Evolutionary conservation across 2,113 vertebrate genomes (phyloP), one percentile per base, ranked within the genome.

Genomic region (Misgurnus mizolepis): DNA sequence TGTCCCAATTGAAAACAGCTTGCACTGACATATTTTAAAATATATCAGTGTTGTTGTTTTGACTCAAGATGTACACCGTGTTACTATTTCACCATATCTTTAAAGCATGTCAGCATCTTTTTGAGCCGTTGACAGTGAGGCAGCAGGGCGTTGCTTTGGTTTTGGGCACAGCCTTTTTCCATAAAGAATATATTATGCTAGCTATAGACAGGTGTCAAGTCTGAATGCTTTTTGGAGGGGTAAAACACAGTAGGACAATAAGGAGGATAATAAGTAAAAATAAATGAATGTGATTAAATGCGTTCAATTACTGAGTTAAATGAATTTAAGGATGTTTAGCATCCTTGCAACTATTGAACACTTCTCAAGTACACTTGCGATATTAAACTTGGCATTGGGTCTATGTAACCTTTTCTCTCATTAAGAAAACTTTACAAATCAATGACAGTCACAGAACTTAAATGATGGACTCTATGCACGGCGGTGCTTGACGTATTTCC

Each of bases 261-360:
- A 45, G 11, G 41, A 27, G 40, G 9, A 4, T 7, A 56, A 55
- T 58, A 39, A 61, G 61, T 40, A 15, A 60, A 62, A 34, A 34
- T 15, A 53, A 62, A 39, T 43, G 58, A 22, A 61, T 66, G 64
- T 56, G n/a, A 76, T 34, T 67, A 45, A 53, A 60, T 34, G 41
- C 14, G 40, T 68, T 68, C 15, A 64, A 15, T 18, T 9, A 17
- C 15, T 22, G 10, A 66, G 22, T 22, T 22, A 22, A 34, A 34
- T 60, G 69, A 87, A 85, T 88, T 87, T 80, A 80, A 67, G 56
- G 67, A 75, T 84, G 82, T 83, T 80, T 80, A 45, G 39, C 15
- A 45, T 74, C 82, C 78, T 60, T 39, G 40, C 22, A 6, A 12
- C 14, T 34, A 65, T 43, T 56, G 39, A 5, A 60, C 3, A 83